These are phyloP conservation scores for Acleris cristana DNA, from an alignment of 2,888 invertebrate genomes.

Conservation along the genomic window DNA sequence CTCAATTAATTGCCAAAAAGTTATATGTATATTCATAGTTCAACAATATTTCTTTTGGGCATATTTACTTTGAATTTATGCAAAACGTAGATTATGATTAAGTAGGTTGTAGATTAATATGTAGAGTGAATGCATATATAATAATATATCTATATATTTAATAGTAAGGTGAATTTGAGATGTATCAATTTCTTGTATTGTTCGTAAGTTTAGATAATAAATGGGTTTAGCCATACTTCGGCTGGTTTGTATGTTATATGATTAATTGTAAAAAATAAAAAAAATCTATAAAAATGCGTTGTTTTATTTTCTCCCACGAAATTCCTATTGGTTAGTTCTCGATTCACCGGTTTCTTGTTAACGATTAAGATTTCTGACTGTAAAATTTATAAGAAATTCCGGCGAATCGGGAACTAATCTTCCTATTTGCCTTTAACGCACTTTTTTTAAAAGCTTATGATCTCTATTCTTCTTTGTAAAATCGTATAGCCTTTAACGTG, in stretches of 20 bases:
- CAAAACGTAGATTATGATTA: conserved; percentile 82
- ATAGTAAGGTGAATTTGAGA: conserved; percentile 82
- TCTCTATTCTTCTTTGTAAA: too few species aligned
- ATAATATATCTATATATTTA: conserved; percentile 82
- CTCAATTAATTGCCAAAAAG: conserved; percentile 85
- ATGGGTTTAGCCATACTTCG: conserved; percentile 84
- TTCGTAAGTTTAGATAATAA: conserved; percentile 84
- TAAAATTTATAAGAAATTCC: too few species aligned
- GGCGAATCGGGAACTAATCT: too few species aligned
- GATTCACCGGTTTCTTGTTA: too few species aligned
- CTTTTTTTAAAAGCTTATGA: too few species aligned
- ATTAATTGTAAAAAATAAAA: conserved; percentile 83
- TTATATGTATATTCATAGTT: conserved; percentile 84
- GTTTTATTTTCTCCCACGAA: conserved; percentile 57
- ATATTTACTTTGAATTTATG: conserved; percentile 84
- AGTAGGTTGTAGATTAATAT: conserved; percentile 83
- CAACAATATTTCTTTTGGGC: conserved; percentile 84
- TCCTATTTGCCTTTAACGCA: too few species aligned
- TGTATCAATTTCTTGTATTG: conserved; percentile 84
- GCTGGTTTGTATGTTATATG: conserved; percentile 84
- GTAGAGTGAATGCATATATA: conserved; percentile 83
- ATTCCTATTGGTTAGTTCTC: too few species aligned
- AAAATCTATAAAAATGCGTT: conserved; percentile 66
- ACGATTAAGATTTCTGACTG: too few species aligned
- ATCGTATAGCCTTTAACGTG: too few species aligned